Base-by-base conservation (phyloP, 2,113 vertebrate genomes). In the Coryphaenoides rupestris region DNA sequence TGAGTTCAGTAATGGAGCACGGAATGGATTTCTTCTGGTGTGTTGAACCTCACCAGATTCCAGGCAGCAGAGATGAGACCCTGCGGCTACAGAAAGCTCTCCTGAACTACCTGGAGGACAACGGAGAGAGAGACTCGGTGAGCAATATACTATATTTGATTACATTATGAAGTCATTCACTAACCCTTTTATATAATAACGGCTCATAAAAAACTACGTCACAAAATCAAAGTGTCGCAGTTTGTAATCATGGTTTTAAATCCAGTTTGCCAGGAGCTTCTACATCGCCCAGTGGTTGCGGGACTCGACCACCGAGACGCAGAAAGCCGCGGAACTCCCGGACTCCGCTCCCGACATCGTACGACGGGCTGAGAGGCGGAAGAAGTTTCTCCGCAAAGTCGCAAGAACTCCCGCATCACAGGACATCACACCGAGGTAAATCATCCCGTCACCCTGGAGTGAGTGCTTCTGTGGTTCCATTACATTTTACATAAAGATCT, bases 201-300 rank as follows among this genome's bases (percentile, higher is more conserved):
- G 33, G 33, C 33, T 40, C 13, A 3, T 16, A 13, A 13, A 50
- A 6, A 50, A 50, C 47, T n/a, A n/a, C 40, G 13, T 13, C 5
- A 45, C 40, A 45, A 19, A 58, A 54, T 13, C 17, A 65, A 49
- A 19, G 49, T 5, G 52, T 40, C 14, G 52, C 5, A 57, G 5
- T 1, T 50, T 52, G 60, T 10, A 2, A 1, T 45, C 5, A 62
- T 16, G 5, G 0, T 26, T 69, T 1, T 58, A 61, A n/a, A 77
- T 6, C 33, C 68, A 98, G 97, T 99, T 99, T 93, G 93, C 97
- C 63, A 92, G 95, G 65, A 98, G 97, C 89, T 98, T 99, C 87
- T 98, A 98, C 86, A 77, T 98, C 62, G 97, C 96, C 0, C 97
- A 99, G 77, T 98, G 96, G 96, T 98, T 96, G 69, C 92, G 96